phyloP scores from a whole-genome alignment of 1,140 invertebrate genomes.

The Tetragnatha versicolor region DNA sequence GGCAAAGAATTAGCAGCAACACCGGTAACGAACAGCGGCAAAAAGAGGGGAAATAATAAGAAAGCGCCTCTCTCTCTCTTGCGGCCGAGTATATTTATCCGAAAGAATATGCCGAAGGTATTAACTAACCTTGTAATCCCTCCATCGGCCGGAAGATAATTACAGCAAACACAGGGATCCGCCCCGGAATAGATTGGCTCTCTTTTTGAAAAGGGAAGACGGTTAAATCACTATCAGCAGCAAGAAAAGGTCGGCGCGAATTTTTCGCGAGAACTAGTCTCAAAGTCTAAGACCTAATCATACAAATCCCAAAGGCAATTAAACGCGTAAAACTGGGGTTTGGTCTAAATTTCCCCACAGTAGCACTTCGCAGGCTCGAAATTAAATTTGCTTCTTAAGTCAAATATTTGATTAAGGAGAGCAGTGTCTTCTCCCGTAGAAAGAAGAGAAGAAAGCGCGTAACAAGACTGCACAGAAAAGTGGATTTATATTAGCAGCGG shows the following conservation, averaged over 20 bases:
- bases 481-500: constrained; percentile 54
- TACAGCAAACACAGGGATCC: constrained; percentile 41
- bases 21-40: not conserved
- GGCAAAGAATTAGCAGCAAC: not conserved
- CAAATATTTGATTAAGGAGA: constrained; percentile 55
- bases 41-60: not conserved
- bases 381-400: constrained; percentile 56
- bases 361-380: constrained; percentile 30
- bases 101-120: constrained; percentile 47
- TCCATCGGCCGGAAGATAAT: constrained; percentile 46
- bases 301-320: constrained; percentile 55
- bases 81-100: constrained; percentile 48
- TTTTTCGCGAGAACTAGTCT: constrained; percentile 52
- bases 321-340: constrained; percentile 51
- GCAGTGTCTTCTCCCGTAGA: constrained; percentile 1
- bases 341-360: constrained; percentile 55
- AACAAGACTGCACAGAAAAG: constrained; percentile 26
- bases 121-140: constrained; percentile 52
- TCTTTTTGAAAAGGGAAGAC: constrained; percentile 20
- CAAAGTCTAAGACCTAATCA: constrained; percentile 55
- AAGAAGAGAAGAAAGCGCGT: constrained; percentile 47
- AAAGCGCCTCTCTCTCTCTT: not conserved
- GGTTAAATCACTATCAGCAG: constrained; percentile 20
- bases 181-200: not conserved
- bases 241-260: not conserved